Evolutionary conservation across 2,888 invertebrate genomes (phyloP).

Genomic region (Tridacna crocea): DNA sequence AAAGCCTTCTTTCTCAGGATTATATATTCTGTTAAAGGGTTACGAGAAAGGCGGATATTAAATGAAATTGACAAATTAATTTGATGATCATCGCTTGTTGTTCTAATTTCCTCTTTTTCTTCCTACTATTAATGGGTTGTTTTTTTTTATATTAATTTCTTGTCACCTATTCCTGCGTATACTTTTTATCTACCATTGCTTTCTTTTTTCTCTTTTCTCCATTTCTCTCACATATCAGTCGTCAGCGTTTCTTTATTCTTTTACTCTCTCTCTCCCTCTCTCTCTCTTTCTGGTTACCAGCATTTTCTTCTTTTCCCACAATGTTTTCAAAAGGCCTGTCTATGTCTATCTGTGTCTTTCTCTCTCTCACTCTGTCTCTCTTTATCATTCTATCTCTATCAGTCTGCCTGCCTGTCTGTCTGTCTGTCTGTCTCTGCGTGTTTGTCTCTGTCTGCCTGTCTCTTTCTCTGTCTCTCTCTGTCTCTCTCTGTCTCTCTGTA

Average conservation of each 20-base stretch:
- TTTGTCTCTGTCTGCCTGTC: background rate
- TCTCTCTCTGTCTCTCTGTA: background rate
- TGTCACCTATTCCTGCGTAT: no score
- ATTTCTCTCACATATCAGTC: background rate
- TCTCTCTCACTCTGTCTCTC: background rate
- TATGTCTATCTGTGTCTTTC: background rate
- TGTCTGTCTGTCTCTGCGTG: background rate
- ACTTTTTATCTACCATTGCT: background rate
- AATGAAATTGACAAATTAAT: no score
- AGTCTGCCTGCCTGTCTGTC: background rate
- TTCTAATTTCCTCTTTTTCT: no score
- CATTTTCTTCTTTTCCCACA: no score
- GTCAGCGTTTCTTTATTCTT: background rate
- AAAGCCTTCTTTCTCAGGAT: no score
- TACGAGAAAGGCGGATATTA: no score
- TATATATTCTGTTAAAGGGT: no score
- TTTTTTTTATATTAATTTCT: no score
- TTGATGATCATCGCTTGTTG: no score
- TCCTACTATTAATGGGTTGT: no score
- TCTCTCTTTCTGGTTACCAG: background rate
- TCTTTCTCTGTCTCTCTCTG: background rate
- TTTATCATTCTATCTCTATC: background rate
- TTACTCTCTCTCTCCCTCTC: background rate
- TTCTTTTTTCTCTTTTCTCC: background rate
- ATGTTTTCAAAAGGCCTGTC: no score